Conservation (phyloP, 2,888 invertebrate genomes). For the Limnephilus marmoratus region DNA sequence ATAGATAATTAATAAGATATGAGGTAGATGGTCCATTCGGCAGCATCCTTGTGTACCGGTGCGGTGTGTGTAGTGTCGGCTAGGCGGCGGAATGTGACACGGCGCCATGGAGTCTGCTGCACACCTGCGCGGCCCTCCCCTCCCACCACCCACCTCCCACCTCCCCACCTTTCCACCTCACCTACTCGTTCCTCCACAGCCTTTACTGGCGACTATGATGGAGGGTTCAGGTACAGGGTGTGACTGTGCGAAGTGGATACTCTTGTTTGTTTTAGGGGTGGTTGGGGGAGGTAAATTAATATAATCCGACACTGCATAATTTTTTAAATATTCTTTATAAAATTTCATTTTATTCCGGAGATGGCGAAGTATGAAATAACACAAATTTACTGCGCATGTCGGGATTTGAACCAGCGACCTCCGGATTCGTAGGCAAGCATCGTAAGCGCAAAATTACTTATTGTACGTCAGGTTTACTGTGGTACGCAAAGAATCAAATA, state of each 20-base stretch:
- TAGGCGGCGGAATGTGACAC: conserved; percentile 77
- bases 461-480: no score
- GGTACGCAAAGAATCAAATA: no score
- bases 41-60: conserved; percentile 70
- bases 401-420: no score
- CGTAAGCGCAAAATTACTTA: no score
- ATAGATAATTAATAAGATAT: not conserved
- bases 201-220: conserved; percentile 11
- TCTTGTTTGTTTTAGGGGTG: no score
- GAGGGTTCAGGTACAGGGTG: not conserved
- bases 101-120: conserved; percentile 82
- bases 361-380: no score
- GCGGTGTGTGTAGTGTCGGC: conserved; percentile 15
- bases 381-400: no score
- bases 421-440: no score
- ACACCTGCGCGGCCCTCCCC: conserved; percentile 77
- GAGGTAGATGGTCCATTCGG: conserved; percentile 22
- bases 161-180: not conserved
- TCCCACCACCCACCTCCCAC: not conserved
- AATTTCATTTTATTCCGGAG: no score
- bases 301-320: no score
- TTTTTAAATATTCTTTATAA: no score
- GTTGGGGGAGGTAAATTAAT: no score
- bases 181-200: not conserved
- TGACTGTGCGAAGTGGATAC: not conserved